Evolutionary conservation across 2,113 vertebrate genomes (phyloP), one percentile per base, ranked within the genome.

Genomic region (Psittacus erithacus): DNA sequence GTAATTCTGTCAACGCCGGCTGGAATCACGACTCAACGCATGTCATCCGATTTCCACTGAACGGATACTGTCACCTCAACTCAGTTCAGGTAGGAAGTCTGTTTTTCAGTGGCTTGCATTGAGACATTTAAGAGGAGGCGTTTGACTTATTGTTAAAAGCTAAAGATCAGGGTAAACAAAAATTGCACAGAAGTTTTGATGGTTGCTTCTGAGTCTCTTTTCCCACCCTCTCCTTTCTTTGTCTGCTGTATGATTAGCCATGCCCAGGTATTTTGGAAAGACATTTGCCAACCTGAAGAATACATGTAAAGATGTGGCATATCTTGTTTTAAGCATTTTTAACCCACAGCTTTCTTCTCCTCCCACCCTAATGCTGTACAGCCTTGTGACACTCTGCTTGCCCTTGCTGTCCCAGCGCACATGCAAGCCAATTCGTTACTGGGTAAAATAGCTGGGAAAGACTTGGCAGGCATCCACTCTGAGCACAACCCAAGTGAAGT

Each of bases 51-150:
- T 99, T 99, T 57, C 99, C 99, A 0, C 98, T 99, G 53, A 99
- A 98, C 2, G 98, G 98, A 88, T 98, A 99, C 98, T 99, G 99
- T 88, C 98, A 98, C 95, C 98, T 99, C 98, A 99, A 99, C 98
- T 99, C 99, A 85, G 99, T 99, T 91, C 99, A 99, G 99, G 99
- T 99, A 98, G 67, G 65, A 35, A 4, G 10, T 7, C 4, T 84
- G 2, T 49, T 88, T 75, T 59, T 43, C 35, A 71, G 35, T 57
- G 53, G 18, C 38, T 75, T 82, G 2, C n/a, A 60, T 27, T 2
- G 7, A 88, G 52, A 82, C 6, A 10, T 73, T 43, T 52, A 31
- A 3, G 28, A 59, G 53, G 46, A 7, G 13, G n/a, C 16, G 75
- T 92, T 85, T 46, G 47, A 24, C 39, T 69, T 80, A 8, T 31